Base-by-base conservation (phyloP, 2,888 invertebrate genomes). In the Dynastes grantii region DNA sequence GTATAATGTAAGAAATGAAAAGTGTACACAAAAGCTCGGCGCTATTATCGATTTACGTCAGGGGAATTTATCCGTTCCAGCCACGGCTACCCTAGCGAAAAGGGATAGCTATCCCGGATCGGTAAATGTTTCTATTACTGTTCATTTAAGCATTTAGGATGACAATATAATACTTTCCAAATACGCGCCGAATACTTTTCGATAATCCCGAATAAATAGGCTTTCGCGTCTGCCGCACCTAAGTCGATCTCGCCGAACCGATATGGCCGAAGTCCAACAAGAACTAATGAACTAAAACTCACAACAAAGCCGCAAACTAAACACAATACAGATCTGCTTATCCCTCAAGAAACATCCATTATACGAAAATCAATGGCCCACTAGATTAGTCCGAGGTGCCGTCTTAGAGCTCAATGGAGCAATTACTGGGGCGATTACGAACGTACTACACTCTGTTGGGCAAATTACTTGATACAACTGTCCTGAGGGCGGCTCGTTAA, bases 271-370 rank as follows among this genome's bases (percentile, higher is more conserved):
- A 61, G 73, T 58, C 61, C 63, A 75, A 75, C 73, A 75, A 75
- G 78, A 84, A 86, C 84, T 86, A 86, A 86, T 87, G 86, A 86
- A 86, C 86, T 86, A 85, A 85, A 87, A 87, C 86, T 85, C 83
- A 83, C 73, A 84, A 85, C 86, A 85, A 87, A 87, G 85, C 87
- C 87, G 83, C 87, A 86, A 87, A 87, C 87, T 87, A 87, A 87
- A 87, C 87, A 87, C 87, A 87, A 87, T 87, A 87, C 87, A 86
- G 87, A 87, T 87, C 87, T 87, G 86, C 86, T 86, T 86, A 87
- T 86, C 86, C 87, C 85, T 83, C 85, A 86, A 87, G 87, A 86
- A 87, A 87, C 87, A 86, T 87, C 85, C 86, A 87, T 88, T 88
- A 87, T 87, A 85, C 86, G 84, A 84, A 86, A 88, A 88, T 88